Conservation (phyloP, 2,113 vertebrate genomes). For the Micronycteris hirsuta region DNA sequence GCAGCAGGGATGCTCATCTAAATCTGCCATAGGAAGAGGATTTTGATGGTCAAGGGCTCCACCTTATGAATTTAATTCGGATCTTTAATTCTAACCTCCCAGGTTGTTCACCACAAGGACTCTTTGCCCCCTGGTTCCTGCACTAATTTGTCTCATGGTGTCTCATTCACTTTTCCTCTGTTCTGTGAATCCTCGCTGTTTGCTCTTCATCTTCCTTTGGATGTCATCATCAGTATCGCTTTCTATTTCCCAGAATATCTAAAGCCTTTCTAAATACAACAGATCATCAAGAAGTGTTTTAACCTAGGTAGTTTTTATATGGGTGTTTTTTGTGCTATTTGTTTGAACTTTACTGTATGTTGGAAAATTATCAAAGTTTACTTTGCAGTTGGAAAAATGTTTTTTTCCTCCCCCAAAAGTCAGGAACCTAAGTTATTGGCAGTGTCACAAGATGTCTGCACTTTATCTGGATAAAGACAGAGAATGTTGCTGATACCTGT, state of each 20-base stretch:
- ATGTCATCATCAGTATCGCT: neutral
- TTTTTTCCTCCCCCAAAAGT: neutral
- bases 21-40: neutral
- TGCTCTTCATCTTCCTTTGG: neutral
- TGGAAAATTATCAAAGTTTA: neutral
- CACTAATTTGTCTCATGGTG: neutral
- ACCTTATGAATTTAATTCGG: neutral
- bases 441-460: neutral
- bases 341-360: slow-evolving; percentile 8
- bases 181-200: neutral
- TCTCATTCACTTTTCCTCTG: neutral
- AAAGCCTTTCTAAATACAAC: slow-evolving; percentile 8
- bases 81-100: neutral
- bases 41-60: neutral
- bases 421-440: neutral
- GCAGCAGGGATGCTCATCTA: neutral
- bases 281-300: neutral
- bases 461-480: neutral
- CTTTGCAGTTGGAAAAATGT: neutral
- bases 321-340: neutral
- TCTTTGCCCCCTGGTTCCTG: neutral
- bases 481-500: neutral
- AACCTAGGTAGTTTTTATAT: neutral
- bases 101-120: neutral
- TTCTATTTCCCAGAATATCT: neutral